Base-by-base conservation (phyloP, 2,888 invertebrate species). In the Melieria crassipennis region DNA sequence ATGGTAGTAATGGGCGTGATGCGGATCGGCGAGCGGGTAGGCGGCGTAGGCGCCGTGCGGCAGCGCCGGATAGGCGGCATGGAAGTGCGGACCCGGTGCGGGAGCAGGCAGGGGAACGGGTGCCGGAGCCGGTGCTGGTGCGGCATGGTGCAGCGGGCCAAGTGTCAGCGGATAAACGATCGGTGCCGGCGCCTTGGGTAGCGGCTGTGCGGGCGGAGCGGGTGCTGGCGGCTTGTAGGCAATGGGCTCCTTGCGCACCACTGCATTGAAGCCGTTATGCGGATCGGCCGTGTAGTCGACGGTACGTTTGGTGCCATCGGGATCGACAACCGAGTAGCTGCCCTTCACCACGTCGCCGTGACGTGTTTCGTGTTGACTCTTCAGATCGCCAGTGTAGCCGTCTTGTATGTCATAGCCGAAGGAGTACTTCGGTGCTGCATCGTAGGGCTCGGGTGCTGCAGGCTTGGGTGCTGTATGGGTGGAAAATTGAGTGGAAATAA, bases 311-410 rank as follows among this genome's bases (percentile, higher is more conserved):
- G 89, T 90, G 78, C 91, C 91, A 80, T 91, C 91, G 45, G 91
- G 89, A 77, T 89, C 88, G 43, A 84, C 83, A 7, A 89, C 81
- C 7, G 88, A 88, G 79, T 88, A 89, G 75, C 87, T 90, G 83
- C 87, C 91, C 82, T 89, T 89, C 60, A 91, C 91, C 77, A 88
- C 88, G 85, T 91, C 91, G n/a, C 91, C 91, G 75, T 88, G 87
- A 73, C 91, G 90, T 72, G 89, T 89, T 87, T 91, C 91, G 76
- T 89, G 89, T 85, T 91, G 91, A 48, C 85, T 87, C 79, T 89
- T 88, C 65, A 84, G 82, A 75, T 89, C 89, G 2, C 89, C 88
- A 4, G 89, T 89, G 58, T 88, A 83, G 50, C 86, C 84, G 67
- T 89, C 89, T 79, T 88, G 87, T 50, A 89, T 84, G 58, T 88